Evolutionary conservation across 2,888 invertebrate species (phyloP), one percentile per base, ranked within the genome.

Genomic region (Busseola fusca): DNA sequence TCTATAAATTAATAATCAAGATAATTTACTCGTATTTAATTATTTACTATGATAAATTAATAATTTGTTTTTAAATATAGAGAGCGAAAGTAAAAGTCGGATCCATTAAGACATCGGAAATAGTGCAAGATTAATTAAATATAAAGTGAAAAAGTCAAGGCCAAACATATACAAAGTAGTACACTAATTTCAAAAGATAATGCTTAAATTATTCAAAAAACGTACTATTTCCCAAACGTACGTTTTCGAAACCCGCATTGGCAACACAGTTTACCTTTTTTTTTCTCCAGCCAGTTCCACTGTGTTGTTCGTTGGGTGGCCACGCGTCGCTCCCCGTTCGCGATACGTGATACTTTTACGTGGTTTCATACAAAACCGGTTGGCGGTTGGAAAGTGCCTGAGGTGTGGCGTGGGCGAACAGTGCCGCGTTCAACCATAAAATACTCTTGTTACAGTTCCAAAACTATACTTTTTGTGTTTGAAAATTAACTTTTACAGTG

Each of bases 371-470:
- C 86, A 85, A 90, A 94, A 93, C 94, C 93, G 94, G 93, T 94
- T 93, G 88, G 93, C 93, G 94, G 93, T 94, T 93, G 88, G 93
- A 94, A 94, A 94, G 94, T 94, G 92, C 87, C 86, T 84, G 89
- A 94, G 94, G 94, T 93, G 94, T 92, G 94, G 93, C 93, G 93
- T 91, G 90, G 92, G 91, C 90, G 91, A 87, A 86, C 86, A 90
- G 90, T 92, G 91, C 90, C 87, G 92, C 92, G 89, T 90, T 92
- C 91, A 91, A 92, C 90, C 91, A 90, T 91, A 88, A 91, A 92
- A 85, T 85, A 85, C 84, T 82, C 79, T 82, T 67, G 82, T 84
- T 81, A 81, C 74, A 85, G 73, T 82, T 84, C 72, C 64, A 90
- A 89, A 89, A 90, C 89, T 89, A 86, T 84, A 82, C 87, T 87